These are phyloP conservation scores for Drosophila multiciliata DNA, from an alignment of 2,888 invertebrate species.

Conservation along the genomic window DNA sequence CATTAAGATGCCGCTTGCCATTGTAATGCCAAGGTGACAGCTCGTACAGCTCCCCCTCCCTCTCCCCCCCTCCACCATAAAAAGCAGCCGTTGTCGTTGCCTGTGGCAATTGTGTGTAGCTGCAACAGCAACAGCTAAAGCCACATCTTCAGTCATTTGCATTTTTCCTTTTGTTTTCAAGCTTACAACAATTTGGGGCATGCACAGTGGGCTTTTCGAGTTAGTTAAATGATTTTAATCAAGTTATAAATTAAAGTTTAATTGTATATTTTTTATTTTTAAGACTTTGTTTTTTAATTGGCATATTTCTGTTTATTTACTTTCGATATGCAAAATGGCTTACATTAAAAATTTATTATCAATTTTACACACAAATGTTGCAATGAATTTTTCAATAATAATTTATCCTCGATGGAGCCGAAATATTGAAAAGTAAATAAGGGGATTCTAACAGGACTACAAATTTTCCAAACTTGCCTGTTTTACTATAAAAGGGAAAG, in stretches of 20 bases:
- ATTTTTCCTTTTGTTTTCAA: slow-evolving; percentile 43
- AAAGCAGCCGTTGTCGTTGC: slow-evolving; percentile 1
- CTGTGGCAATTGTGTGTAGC: slow-evolving; percentile 13
- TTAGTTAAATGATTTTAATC: neutral
- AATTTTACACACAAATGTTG: no score
- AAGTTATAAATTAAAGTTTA: neutral
- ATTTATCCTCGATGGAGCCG: neutral
- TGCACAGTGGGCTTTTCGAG: slow-evolving; percentile 38
- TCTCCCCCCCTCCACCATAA: neutral
- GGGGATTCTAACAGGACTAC: neutral
- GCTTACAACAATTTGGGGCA: slow-evolving; percentile 21
- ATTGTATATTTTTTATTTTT: neutral
- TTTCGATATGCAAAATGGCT: no score
- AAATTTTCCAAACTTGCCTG: neutral
- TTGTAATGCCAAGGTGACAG: slow-evolving; percentile 67
- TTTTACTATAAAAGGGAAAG: neutral
- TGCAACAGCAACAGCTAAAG: slow-evolving; percentile 26
- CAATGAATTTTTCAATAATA: neutral
- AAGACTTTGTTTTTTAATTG: neutral
- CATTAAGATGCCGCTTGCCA: slow-evolving; percentile 58
- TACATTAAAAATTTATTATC: no score
- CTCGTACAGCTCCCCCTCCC: slow-evolving; percentile 58
- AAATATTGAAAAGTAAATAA: neutral
- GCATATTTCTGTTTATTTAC: no score
- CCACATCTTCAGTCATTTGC: slow-evolving; percentile 48